phyloP scores from a whole-genome alignment of 2,888 invertebrate species.

The Apotomis capreana region DNA sequence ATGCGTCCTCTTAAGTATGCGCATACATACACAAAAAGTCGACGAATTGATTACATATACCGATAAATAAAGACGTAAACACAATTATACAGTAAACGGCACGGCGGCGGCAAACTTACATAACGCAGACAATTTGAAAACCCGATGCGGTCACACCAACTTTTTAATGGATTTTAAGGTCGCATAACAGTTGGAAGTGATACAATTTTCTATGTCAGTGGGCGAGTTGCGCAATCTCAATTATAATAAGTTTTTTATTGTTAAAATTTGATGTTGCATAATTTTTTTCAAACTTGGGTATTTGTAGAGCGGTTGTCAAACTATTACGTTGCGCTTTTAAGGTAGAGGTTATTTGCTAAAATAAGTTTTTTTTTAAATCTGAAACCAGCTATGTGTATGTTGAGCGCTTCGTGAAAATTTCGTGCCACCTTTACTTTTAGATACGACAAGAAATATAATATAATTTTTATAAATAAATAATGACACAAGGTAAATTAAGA shows the following conservation, averaged over 20 bases:
- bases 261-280: slow-evolving; percentile 19
- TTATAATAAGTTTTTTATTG: slow-evolving; percentile 29
- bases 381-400: no score
- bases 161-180: slow-evolving; percentile 44
- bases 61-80: background rate
- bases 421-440: no score
- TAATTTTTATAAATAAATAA: no score
- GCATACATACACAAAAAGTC: no score
- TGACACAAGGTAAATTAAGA: no score
- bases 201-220: slow-evolving; percentile 57
- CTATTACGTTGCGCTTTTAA: no score
- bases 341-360: no score
- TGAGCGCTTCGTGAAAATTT: no score
- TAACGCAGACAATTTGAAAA: slow-evolving; percentile 38
- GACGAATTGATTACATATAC: background rate
- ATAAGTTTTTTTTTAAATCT: no score
- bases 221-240: slow-evolving; percentile 51
- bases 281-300: background rate
- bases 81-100: slow-evolving; percentile 6
- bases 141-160: slow-evolving; percentile 44
- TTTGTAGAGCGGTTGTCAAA: background rate
- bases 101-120: slow-evolving; percentile 7
- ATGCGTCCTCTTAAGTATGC: no score
- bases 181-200: slow-evolving; percentile 42
- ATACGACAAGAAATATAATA: no score